Evolutionary conservation across 2,888 invertebrate genomes (phyloP).

Genomic region (Calliopum simillimum): DNA sequence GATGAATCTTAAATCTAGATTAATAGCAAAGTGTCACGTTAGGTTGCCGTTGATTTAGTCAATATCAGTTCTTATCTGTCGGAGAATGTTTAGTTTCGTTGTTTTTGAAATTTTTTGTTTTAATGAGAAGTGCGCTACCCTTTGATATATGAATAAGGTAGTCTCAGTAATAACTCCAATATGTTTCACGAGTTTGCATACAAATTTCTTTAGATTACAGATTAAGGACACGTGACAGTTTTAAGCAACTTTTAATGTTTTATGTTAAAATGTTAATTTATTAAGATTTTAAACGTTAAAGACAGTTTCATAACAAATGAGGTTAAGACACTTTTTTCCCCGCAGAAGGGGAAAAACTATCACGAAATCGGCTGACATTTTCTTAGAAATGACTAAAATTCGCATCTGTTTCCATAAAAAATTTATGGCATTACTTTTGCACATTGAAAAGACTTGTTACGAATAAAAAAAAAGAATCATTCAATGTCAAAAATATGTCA

Average conservation of each 20-base stretch:
- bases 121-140: background rate
- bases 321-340: too few relatives aligned
- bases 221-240: background rate
- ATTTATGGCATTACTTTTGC: too few relatives aligned
- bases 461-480: too few relatives aligned
- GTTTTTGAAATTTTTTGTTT: background rate
- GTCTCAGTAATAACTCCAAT: background rate
- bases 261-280: background rate
- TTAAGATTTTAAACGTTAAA: background rate
- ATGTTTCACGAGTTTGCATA: conserved; percentile 11
- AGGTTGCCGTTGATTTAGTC: background rate
- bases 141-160: too few relatives aligned
- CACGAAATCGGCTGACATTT: background rate
- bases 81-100: background rate
- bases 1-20: background rate
- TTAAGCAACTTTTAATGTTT: background rate
- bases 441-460: too few relatives aligned
- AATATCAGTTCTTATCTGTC: conserved; percentile 18
- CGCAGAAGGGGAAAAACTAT: background rate
- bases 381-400: too few relatives aligned
- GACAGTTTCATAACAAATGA: too few relatives aligned
- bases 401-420: too few relatives aligned
- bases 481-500: too few relatives aligned
- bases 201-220: too few relatives aligned
- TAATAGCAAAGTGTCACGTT: background rate